Conservation (phyloP, 2,113 vertebrate species). For the Oreocharis arfaki region DNA sequence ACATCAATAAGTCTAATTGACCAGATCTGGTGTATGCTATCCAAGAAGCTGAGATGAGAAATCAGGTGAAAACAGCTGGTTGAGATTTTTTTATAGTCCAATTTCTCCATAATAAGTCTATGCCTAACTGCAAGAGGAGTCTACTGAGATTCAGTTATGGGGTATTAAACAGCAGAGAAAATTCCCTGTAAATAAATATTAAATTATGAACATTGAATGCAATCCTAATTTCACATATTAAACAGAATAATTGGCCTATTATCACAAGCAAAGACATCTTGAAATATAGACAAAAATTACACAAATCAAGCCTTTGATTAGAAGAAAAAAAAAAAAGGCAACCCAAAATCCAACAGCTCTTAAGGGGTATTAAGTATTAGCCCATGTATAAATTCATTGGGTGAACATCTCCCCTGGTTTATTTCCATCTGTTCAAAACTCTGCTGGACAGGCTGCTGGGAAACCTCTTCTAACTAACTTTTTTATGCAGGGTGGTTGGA, state of each 20-base stretch:
- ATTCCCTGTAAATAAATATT: neutral
- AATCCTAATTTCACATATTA: neutral
- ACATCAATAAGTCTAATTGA: neutral
- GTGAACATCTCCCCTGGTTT: neutral
- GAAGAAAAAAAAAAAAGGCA: accelerated
- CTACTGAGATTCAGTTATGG: neutral
- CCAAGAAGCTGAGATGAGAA: neutral
- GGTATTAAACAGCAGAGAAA: neutral
- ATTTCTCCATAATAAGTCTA: neutral
- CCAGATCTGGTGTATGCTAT: neutral
- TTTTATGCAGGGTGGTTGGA: neutral
- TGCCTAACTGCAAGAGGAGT: neutral
- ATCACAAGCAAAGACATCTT: neutral
- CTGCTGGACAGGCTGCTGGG: neutral
- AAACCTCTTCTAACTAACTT: neutral
- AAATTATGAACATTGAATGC: neutral
- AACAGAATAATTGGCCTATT: neutral
- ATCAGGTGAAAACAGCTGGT: neutral
- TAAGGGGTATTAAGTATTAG: neutral
- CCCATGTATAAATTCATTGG: neutral
- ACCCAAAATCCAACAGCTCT: neutral
- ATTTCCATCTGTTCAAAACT: neutral
- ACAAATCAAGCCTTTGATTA: neutral
- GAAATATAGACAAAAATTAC: neutral
- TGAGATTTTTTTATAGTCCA: neutral